Percentiles rank a stretch among this genome's conserved stretches.
phyloP scores from a whole-genome alignment of 2,797 vertebrate species.

The Ammospiza maritima region DNA sequence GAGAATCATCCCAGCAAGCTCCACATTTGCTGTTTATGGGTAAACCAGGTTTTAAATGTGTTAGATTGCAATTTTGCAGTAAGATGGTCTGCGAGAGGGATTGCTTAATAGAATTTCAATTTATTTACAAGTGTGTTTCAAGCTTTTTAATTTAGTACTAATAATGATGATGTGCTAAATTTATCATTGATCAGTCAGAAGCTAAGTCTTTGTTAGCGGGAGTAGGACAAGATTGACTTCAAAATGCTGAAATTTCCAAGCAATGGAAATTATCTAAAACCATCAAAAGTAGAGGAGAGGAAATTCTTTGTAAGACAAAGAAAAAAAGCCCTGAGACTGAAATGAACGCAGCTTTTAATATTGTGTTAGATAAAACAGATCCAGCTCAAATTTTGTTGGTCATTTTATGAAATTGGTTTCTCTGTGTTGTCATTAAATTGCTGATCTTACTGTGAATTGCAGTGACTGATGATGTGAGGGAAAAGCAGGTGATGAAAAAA shows the following conservation, averaged over 20 bases:
- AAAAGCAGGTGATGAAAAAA: background rate
- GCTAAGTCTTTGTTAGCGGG: background rate
- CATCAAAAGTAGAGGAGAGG: background rate
- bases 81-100: background rate
- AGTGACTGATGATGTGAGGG: background rate
- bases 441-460: background rate
- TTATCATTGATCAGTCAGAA: background rate
- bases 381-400: background rate
- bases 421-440: background rate
- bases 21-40: background rate
- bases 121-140: background rate
- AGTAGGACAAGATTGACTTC: background rate
- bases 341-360: background rate
- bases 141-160: background rate
- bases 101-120: background rate
- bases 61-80: background rate
- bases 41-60: background rate
- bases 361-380: background rate
- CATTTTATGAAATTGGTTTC: background rate
- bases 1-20: background rate
- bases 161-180: background rate
- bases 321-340: background rate
- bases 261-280: background rate
- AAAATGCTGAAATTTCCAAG: background rate
- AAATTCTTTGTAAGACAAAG: background rate